Base-by-base conservation (phyloP, 1,140 invertebrate species). In the Elymnias hypermnestra region DNA sequence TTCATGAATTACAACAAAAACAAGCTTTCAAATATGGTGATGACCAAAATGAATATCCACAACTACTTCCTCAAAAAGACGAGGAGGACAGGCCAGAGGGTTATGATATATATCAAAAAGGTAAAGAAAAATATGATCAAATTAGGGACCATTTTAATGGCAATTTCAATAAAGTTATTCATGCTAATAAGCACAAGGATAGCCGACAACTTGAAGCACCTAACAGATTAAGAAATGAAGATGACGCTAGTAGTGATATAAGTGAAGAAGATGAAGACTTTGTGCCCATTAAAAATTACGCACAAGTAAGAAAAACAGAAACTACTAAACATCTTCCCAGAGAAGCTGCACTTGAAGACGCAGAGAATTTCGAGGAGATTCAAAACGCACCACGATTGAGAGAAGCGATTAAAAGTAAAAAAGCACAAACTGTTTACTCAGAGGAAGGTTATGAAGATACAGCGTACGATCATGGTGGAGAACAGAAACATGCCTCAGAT, bases 391-490 rank as follows among this genome's bases (percentile, higher is more conserved):
- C 88, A 0, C 77, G 91, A 48, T 76, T 94, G 18, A 83, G 88
- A 26, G 90, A 92, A 83, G 88, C 92, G 2, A 87, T 93, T 0
- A 91, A 89, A 33, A 90, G 91, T 55, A 88, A 89, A n/a, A 93
- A 92, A 79, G 87, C 89, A 2, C 92, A 93, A 64, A 92, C 89
- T 1, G 88, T 93, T 3, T 94, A 94, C 57, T 90, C 90, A 2
- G 93, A 94, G 78, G 92, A 94, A 85, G 93, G 93, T 0, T 94
- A 93, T 53, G 92, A 93, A 78, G 92, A 94, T 73, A 87, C 89
- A 0, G 92, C 89, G 3, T 94, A 94, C 57, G 92, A 94, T 69
- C 93, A 94, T 60, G 92, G 88, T 6, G 92, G 91, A 18, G 91
- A 91, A 69, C 87, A 91, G 35, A 91, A 92, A 57, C 88, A 91